Evolutionary conservation across 2,113 vertebrate genomes (phyloP), one percentile per base, ranked within the genome.

Genomic region (Bambusicola thoracicus): DNA sequence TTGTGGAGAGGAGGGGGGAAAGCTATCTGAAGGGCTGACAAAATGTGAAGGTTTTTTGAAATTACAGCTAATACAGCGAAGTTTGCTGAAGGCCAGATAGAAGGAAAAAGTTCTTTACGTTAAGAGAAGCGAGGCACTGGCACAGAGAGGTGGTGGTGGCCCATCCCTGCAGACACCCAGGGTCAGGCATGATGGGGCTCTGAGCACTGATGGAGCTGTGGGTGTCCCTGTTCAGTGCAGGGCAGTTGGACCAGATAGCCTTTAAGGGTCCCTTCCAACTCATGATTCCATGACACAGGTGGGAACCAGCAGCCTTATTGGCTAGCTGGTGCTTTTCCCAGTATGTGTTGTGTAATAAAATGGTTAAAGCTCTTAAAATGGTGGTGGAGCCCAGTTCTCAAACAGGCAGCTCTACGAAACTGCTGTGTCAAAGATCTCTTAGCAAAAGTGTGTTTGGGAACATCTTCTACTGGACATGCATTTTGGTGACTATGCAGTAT

Each of bases 401-500:
- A 74, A 65, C n/a, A 44, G 59, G 27, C 87, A 89, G 48, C 46
- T 72, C 49, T 61, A 79, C 85, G 55, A 74, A 90, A 53, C 59
- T 70, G n/a, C 38, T 51, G 34, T 81, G 89, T 93, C 94, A 92
- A 53, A 92, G 63, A 76, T 40, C 36, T 53, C 72, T 68, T 36
- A 18, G 48, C 32, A 77, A 81, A 58, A 58, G 32, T n/a, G 18
- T 58, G 30, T 21, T 77, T 83, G 38, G 55, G 95, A 88, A 93
- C 83, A 77, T 27, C 34, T 88, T 86, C 77, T 86, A 55, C 80
- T 92, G 21, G 48, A 36, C 2, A 0, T n/a, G 55, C 51, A 2
- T 86, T 93, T 90, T 92, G 89, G 89, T 91, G 83, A n/a, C 49
- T 13, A 51, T 13, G 48, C 83, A 70, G 38, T 62, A 22, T 84